These are phyloP conservation scores for Magallana gigas DNA, from an alignment of 1,140 invertebrate genomes.

Conservation along the genomic window DNA sequence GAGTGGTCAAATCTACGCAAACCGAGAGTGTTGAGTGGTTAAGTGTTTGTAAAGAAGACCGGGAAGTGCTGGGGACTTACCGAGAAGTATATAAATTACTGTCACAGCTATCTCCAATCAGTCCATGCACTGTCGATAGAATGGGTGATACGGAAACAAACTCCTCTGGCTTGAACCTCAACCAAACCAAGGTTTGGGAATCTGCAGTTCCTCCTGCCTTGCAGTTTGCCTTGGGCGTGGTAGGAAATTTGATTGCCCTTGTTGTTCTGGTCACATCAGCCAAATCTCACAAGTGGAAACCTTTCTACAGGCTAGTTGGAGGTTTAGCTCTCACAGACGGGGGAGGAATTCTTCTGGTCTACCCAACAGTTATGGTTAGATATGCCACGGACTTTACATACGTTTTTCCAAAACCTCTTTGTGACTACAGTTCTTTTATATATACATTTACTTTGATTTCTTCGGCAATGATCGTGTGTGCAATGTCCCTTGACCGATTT, in stretches of 20 bases:
- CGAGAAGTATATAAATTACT: slow-evolving; percentile 12
- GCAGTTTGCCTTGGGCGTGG: slow-evolving; percentile 66
- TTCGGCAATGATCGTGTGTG: slow-evolving; percentile 76
- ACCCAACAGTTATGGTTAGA: slow-evolving; percentile 67
- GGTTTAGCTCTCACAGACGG: slow-evolving; percentile 69
- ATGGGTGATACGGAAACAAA: background rate
- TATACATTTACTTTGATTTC: slow-evolving; percentile 76
- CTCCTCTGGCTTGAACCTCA: background rate
- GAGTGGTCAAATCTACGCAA: background rate
- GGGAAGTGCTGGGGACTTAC: background rate
- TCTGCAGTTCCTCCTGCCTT: slow-evolving; percentile 24
- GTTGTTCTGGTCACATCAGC: slow-evolving; percentile 61
- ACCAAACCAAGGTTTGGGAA: slow-evolving; percentile 8
- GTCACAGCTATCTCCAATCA: background rate
- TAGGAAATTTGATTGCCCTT: slow-evolving; percentile 68
- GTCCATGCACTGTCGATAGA: background rate
- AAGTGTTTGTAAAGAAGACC: background rate
- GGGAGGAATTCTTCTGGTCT: slow-evolving; percentile 66
- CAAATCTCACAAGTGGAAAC: slow-evolving; percentile 61
- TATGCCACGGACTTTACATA: slow-evolving; percentile 66
- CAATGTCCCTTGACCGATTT: slow-evolving; percentile 78
- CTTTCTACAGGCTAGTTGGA: slow-evolving; percentile 71
- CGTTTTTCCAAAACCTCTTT: slow-evolving; percentile 67
- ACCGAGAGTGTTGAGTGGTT: background rate
- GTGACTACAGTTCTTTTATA: slow-evolving; percentile 77